phyloP scores from a whole-genome alignment of 2,888 invertebrate genomes.

The Heliconius erato region DNA sequence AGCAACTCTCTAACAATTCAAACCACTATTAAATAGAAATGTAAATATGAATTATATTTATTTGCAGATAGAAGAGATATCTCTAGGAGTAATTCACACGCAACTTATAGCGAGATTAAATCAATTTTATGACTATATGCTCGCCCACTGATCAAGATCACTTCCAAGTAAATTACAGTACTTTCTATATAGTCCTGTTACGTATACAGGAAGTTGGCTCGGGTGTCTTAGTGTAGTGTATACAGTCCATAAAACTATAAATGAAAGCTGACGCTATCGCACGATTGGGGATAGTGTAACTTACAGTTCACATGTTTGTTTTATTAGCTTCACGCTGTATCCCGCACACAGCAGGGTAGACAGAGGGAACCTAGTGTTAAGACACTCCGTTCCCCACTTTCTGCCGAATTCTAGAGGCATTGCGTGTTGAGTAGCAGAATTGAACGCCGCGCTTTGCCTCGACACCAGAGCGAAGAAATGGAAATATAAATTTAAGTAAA shows the following conservation, averaged over 20 bases:
- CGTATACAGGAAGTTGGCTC: constrained; percentile 53
- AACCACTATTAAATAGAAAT: background rate
- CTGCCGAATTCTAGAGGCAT: too few relatives aligned
- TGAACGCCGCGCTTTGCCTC: too few relatives aligned
- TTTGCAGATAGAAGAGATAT: constrained; percentile 58
- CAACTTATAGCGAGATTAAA: constrained; percentile 58
- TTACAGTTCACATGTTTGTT: background rate
- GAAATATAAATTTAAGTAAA: too few relatives aligned
- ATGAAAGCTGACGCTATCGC: background rate
- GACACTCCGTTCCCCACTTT: too few relatives aligned
- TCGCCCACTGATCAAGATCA: constrained; percentile 55
- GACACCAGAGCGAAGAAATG: too few relatives aligned
- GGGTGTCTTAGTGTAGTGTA: background rate
- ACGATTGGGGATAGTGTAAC: background rate
- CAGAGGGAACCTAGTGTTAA: too few relatives aligned
- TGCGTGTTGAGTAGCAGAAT: too few relatives aligned
- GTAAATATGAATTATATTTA: constrained; percentile 41
- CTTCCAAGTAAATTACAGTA: constrained; percentile 54
- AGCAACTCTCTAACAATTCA: background rate
- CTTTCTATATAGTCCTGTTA: constrained; percentile 60
- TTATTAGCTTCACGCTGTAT: too few relatives aligned
- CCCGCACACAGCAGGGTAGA: too few relatives aligned
- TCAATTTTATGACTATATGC: constrained; percentile 50
- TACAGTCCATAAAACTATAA: constrained; percentile 20
- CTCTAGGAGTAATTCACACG: constrained; percentile 61